These are phyloP conservation scores for Amphiprion ocellaris DNA, from an alignment of 2,113 vertebrate species.

Conservation along the genomic window DNA sequence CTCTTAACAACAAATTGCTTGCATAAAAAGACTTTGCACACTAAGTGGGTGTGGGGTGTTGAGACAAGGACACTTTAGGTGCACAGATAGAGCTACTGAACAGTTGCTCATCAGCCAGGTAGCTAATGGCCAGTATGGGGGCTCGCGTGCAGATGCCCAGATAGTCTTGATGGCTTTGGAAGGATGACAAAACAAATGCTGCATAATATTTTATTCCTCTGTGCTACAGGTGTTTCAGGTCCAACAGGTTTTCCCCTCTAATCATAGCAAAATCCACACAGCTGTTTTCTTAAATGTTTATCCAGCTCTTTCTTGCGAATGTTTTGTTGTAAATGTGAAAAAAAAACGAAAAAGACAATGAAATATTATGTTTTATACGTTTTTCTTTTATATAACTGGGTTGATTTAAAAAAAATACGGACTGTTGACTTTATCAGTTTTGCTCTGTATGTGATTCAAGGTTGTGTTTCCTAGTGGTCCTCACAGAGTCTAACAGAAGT, in stretches of 20 bases:
- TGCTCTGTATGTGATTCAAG: conserved; percentile 58
- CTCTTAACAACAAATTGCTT: conserved; percentile 42
- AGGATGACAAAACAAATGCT: conserved; percentile 46
- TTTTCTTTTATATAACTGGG: conserved; percentile 69
- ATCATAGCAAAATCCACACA: conserved; percentile 20
- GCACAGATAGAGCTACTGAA: conserved; percentile 47
- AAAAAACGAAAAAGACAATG: conserved; percentile 14
- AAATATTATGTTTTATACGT: conserved; percentile 73
- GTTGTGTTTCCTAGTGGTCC: conserved; percentile 42
- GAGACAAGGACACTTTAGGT: conserved; percentile 34
- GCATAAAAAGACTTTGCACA: conserved; percentile 41
- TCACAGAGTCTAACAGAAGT: conserved; percentile 39
- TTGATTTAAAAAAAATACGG: conserved; percentile 42
- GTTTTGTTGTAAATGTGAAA: conserved; percentile 63
- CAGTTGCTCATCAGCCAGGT: conserved; percentile 57
- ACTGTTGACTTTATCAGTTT: conserved; percentile 50
- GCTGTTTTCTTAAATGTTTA: conserved; percentile 31
- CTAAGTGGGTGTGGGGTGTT: conserved; percentile 17
- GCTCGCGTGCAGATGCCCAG: conserved; percentile 16
- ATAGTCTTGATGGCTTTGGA: conserved; percentile 43
- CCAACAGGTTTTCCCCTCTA: conserved; percentile 26
- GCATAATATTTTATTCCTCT: conserved; percentile 64
- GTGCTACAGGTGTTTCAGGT: conserved; percentile 59
- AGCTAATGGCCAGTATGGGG: conserved; percentile 58
- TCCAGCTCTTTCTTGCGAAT: conserved; percentile 29